A percentile compares a stretch with the other conserved stretches of the same genome.
These are phyloP conservation scores for Drosophila pruinosa DNA, from an alignment of 1,140 invertebrate species.

Conservation along the genomic window DNA sequence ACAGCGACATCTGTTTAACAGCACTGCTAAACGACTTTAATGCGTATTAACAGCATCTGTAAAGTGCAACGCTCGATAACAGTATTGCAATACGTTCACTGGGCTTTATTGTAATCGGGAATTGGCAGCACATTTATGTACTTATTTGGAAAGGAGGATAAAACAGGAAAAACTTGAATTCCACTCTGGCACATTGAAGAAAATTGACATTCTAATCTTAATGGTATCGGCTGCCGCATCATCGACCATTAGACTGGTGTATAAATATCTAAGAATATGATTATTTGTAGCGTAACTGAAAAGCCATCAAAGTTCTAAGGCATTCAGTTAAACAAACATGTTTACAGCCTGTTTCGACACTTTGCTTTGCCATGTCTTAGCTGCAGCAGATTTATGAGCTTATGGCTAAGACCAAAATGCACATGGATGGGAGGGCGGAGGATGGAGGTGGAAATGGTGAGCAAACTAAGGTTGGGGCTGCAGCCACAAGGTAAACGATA, in stretches of 20 bases:
- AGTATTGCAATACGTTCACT: slow-evolving; percentile 3
- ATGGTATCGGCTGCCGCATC: slow-evolving; percentile 2
- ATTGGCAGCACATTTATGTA: slow-evolving; percentile 6
- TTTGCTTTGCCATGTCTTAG: slow-evolving; percentile 40
- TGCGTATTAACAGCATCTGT: neutral
- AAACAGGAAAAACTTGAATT: slow-evolving; percentile 11
- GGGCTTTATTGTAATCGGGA: neutral
- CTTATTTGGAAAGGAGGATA: neutral
- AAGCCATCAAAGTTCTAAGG: slow-evolving; percentile 30
- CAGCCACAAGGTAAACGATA: slow-evolving; percentile 56
- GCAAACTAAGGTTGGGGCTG: neutral
- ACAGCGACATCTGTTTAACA: too few species aligned
- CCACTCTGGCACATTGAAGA: neutral
- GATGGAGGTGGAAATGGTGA: neutral
- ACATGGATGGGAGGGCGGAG: too few species aligned
- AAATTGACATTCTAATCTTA: slow-evolving; percentile 31
- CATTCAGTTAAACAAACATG: slow-evolving; percentile 59
- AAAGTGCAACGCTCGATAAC: neutral
- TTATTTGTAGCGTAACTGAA: neutral
- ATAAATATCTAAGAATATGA: slow-evolving; percentile 29
- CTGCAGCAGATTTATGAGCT: slow-evolving; percentile 51
- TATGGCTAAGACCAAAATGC: neutral
- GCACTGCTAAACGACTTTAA: neutral
- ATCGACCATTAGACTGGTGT: slow-evolving; percentile 1
- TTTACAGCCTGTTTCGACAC: slow-evolving; percentile 53